A percentile compares a stretch with the other conserved stretches of the same genome.
Conservation (phyloP, 2,888 invertebrate genomes). For the Invenusta paracnida region DNA sequence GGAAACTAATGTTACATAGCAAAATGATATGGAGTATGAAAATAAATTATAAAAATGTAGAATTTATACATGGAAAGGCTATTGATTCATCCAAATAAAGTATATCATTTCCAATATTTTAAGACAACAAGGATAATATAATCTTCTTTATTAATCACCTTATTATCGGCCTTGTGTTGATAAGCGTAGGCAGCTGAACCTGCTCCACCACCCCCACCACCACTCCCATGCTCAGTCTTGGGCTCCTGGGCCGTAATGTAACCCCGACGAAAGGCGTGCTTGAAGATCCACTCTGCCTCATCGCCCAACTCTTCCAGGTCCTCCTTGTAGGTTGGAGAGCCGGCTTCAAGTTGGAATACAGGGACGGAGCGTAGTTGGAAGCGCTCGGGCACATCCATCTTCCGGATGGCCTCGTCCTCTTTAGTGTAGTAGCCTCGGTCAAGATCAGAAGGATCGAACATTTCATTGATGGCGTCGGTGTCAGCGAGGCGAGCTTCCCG, state of each 20-base stretch:
- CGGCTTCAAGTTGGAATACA: slow-evolving; percentile 55
- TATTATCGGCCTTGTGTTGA: background rate
- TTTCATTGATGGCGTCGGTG: slow-evolving; percentile 65
- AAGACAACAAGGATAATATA: no score
- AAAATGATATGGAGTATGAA: no score
- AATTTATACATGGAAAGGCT: no score
- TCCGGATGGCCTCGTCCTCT: slow-evolving; percentile 74
- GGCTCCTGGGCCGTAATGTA: slow-evolving; percentile 73
- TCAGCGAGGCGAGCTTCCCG: slow-evolving; percentile 28
- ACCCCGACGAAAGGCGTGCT: slow-evolving; percentile 80
- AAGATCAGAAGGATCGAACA: slow-evolving; percentile 93
- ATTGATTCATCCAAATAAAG: no score
- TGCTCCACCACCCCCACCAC: background rate
- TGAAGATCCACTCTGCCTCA: slow-evolving; percentile 95
- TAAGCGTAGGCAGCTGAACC: background rate
- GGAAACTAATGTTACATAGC: no score
- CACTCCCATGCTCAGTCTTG: background rate
- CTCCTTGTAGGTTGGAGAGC: slow-evolving; percentile 17
- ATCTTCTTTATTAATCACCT: no score
- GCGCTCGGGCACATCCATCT: slow-evolving; percentile 64
- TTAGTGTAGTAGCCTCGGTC: slow-evolving; percentile 93
- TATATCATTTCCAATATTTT: no score
- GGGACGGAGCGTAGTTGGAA: slow-evolving; percentile 57
- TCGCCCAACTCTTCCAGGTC: slow-evolving; percentile 71
- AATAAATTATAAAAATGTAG: no score